A percentile compares a stretch with the other conserved stretches of the same genome.
Evolutionary conservation across 2,113 vertebrate genomes (phyloP).

Genomic region (Psilopogon haemacephalus): DNA sequence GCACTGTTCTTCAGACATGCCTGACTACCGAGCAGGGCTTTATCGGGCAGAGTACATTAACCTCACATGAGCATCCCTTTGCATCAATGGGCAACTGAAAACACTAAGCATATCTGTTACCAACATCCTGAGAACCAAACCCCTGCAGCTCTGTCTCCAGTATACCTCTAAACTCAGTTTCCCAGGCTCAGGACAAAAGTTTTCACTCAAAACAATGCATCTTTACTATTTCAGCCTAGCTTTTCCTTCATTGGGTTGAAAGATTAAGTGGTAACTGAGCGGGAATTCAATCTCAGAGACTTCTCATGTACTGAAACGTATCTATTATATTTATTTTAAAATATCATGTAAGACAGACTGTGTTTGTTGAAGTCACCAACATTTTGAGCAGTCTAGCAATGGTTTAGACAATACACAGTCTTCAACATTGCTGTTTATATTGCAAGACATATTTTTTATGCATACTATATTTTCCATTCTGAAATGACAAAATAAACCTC

Average conservation of each 20-base stretch:
- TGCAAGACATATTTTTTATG: conserved; percentile 3
- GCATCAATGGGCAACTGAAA: background rate
- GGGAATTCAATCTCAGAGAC: background rate
- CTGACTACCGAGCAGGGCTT: background rate
- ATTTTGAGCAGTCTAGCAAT: background rate
- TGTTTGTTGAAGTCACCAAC: background rate
- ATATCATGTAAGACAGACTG: background rate
- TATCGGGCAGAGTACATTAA: background rate
- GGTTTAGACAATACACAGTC: background rate
- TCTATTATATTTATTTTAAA: background rate
- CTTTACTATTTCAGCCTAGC: background rate
- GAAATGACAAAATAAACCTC: conserved; percentile 23
- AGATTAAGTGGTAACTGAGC: background rate
- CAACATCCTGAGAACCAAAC: background rate
- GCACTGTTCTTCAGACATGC: background rate
- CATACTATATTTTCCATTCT: conserved; percentile 11
- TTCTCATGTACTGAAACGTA: background rate
- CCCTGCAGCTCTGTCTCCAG: background rate
- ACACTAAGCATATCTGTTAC: background rate
- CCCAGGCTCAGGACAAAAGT: background rate
- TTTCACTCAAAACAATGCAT: background rate
- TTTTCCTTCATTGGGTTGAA: background rate
- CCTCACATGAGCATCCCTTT: background rate
- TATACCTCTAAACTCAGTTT: background rate
- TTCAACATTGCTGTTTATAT: background rate